Conservation (phyloP, 2,797 vertebrate species). For the Enteromius paludinosus region DNA sequence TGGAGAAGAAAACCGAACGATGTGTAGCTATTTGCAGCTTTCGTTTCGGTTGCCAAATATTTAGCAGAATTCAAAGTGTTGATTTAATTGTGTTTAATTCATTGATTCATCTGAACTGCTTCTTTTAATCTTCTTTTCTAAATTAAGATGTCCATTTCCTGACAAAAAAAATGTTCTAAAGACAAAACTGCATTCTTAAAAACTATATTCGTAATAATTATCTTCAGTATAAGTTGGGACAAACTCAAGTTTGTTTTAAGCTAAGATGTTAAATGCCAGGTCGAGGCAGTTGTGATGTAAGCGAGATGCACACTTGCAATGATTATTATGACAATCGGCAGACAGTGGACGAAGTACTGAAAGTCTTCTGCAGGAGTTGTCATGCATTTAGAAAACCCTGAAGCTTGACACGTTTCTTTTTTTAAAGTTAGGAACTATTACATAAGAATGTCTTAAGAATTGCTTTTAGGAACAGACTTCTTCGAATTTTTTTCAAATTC, state of each 20-base stretch:
- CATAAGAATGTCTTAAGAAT: not conserved
- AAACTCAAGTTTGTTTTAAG: not conserved
- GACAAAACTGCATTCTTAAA: not conserved
- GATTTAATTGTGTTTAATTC: not conserved
- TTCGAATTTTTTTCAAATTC: not conserved
- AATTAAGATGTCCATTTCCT: too few relatives aligned
- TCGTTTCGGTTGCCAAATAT: conserved; percentile 10
- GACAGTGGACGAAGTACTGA: not conserved
- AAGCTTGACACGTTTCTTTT: not conserved
- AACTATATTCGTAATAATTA: not conserved
- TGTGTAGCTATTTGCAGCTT: not conserved
- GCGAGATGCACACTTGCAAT: not conserved
- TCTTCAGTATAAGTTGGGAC: not conserved
- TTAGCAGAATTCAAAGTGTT: not conserved
- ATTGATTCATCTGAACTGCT: not conserved
- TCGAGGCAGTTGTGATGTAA: not conserved
- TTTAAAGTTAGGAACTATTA: not conserved
- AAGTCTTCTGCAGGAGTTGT: not conserved
- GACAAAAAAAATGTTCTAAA: too few relatives aligned
- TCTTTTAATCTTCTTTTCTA: not conserved
- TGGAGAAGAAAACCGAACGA: not conserved
- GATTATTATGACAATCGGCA: not conserved
- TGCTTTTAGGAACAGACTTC: not conserved
- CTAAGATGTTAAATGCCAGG: not conserved
- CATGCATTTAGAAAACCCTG: not conserved